Conservation (phyloP, 2,888 invertebrate species). For the Lycaena phlaeas region DNA sequence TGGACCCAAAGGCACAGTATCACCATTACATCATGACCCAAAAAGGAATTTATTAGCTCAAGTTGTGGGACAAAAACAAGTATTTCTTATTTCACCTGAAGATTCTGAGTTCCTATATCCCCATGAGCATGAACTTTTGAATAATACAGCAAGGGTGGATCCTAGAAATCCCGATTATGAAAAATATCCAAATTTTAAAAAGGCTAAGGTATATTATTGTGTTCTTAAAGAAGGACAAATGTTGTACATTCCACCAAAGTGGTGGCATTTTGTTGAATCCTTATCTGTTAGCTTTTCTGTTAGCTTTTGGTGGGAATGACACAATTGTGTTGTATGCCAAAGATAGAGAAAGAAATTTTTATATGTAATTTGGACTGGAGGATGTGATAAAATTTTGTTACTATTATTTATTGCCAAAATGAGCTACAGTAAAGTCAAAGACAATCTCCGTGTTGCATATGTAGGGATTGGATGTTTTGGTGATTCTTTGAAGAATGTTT, state of each 20-base stretch:
- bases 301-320: constrained; percentile 96
- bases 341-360: too few species aligned
- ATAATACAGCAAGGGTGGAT: constrained; percentile 94
- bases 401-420: too few species aligned
- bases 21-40: constrained; percentile 95
- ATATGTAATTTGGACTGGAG: too few species aligned
- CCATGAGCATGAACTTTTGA: constrained; percentile 81
- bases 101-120: constrained; percentile 85
- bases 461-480: too few species aligned
- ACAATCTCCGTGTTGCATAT: too few species aligned
- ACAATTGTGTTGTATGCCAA: neutral
- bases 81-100: constrained; percentile 86
- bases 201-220: constrained; percentile 78
- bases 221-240: constrained; percentile 88
- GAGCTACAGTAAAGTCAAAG: too few species aligned
- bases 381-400: too few species aligned
- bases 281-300: constrained; percentile 93
- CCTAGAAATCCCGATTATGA: constrained; percentile 82
- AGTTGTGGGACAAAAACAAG: constrained; percentile 90
- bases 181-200: constrained; percentile 79
- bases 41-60: constrained; percentile 94
- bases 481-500: too few species aligned
- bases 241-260: constrained; percentile 93
- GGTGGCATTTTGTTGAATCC: constrained; percentile 98
- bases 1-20: constrained; percentile 94